These are phyloP conservation scores for Harpagoxenus sublaevis DNA, from an alignment of 2,888 invertebrate species.

Conservation along the genomic window DNA sequence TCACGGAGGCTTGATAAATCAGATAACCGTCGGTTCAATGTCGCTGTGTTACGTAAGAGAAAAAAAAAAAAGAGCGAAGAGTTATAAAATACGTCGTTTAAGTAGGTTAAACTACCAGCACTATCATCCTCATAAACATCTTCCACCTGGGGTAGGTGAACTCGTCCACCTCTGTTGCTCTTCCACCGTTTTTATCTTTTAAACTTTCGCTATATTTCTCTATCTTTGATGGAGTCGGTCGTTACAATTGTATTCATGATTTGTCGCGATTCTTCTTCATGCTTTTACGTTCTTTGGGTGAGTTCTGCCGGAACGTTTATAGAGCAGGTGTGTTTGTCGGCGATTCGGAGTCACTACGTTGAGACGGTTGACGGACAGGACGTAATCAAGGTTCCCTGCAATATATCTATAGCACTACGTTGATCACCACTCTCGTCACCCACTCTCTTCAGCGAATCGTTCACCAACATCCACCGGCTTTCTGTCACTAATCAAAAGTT, in stretches of 20 bases:
- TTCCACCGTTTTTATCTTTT: background rate
- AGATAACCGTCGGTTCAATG: constrained; percentile 63
- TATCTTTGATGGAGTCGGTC: background rate
- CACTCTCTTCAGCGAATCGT: background rate
- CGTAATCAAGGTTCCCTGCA: background rate
- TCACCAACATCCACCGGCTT: constrained; percentile 13
- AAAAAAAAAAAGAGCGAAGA: constrained; percentile 46
- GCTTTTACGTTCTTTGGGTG: background rate
- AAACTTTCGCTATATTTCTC: background rate
- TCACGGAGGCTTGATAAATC: constrained; percentile 68
- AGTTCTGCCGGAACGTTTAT: background rate
- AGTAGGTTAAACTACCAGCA: constrained; percentile 63
- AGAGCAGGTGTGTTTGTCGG: background rate
- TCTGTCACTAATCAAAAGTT: constrained; percentile 23
- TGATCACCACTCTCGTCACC: constrained; percentile 16
- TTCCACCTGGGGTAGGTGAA: constrained; percentile 4
- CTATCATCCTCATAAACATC: constrained; percentile 31
- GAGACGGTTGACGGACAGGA: background rate
- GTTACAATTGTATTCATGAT: background rate
- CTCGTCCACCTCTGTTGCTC: constrained; percentile 3
- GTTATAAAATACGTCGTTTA: constrained; percentile 45
- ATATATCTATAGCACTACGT: background rate
- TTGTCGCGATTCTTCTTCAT: background rate
- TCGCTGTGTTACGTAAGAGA: constrained; percentile 68
- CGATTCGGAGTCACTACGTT: background rate